Conservation (phyloP, 2,888 invertebrate genomes). For the Acleris literana region DNA sequence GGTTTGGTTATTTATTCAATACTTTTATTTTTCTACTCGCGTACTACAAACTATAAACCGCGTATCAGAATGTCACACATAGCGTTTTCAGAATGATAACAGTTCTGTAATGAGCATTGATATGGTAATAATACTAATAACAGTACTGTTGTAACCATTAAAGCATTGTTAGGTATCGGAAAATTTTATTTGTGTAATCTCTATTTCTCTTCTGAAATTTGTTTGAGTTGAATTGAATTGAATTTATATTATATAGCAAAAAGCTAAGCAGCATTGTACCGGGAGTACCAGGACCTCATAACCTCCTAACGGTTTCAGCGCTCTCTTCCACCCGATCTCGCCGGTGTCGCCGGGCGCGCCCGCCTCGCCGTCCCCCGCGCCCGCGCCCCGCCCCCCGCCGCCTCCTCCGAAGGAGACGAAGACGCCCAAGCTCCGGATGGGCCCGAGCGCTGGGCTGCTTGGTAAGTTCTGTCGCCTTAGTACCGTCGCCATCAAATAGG, state of each 20-base stretch:
- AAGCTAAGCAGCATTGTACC: too few species aligned
- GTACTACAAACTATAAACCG: too few species aligned
- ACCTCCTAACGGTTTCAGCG: constrained; percentile 67
- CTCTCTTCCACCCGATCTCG: constrained; percentile 84
- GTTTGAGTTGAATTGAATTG: too few species aligned
- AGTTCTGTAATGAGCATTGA: too few species aligned
- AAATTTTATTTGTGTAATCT: too few species aligned
- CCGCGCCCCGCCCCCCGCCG: constrained; percentile 40
- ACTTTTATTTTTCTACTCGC: too few species aligned
- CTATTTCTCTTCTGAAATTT: too few species aligned
- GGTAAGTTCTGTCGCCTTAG: constrained; percentile 59
- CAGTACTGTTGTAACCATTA: not conserved
- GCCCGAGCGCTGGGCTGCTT: constrained; percentile 78
- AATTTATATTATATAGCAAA: too few species aligned
- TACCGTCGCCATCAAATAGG: not conserved
- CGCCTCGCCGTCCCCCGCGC: constrained; percentile 45
- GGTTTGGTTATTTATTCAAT: constrained; percentile 38
- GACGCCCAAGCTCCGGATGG: constrained; percentile 58
- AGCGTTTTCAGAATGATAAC: not conserved
- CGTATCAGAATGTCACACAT: too few species aligned
- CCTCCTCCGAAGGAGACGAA: constrained; percentile 34
- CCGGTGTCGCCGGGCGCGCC: constrained; percentile 49
- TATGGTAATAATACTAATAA: too few species aligned
- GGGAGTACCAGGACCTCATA: constrained; percentile 17
- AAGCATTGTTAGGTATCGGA: too few species aligned